Conservation (phyloP, 2,888 invertebrate species). For the Luperina testacea region DNA sequence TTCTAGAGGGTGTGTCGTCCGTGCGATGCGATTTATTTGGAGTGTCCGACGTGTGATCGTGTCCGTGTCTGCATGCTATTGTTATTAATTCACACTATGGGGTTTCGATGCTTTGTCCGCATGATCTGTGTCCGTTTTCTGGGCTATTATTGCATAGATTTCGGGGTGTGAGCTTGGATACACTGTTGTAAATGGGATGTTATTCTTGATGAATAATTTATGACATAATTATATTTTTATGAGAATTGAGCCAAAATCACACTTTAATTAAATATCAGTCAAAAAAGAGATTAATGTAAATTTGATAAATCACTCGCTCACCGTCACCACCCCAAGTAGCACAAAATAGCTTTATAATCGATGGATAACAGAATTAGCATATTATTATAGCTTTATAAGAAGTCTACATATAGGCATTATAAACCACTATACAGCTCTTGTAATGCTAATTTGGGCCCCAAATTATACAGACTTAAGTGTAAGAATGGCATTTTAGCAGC, state of each 20-base stretch:
- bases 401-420: too few species aligned
- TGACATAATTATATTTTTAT: background rate
- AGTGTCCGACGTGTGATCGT: slow-evolving; percentile 4
- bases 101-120: background rate
- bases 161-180: background rate
- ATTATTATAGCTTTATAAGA: too few species aligned
- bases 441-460: too few species aligned
- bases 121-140: background rate
- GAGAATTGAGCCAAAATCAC: too few species aligned
- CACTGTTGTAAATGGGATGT: background rate
- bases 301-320: background rate
- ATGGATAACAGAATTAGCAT: too few species aligned
- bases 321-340: too few species aligned
- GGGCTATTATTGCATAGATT: background rate
- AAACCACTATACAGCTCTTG: too few species aligned
- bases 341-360: too few species aligned
- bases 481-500: too few species aligned
- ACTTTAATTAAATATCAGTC: background rate
- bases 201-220: background rate
- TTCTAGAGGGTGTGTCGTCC: slow-evolving; percentile 27
- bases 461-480: too few species aligned
- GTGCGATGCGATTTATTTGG: slow-evolving; percentile 33
- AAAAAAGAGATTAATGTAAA: too few species aligned
- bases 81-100: background rate
- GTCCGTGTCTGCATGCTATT: background rate